Conservation (phyloP, 2,797 vertebrate genomes). For the Hipposideros larvatus region DNA sequence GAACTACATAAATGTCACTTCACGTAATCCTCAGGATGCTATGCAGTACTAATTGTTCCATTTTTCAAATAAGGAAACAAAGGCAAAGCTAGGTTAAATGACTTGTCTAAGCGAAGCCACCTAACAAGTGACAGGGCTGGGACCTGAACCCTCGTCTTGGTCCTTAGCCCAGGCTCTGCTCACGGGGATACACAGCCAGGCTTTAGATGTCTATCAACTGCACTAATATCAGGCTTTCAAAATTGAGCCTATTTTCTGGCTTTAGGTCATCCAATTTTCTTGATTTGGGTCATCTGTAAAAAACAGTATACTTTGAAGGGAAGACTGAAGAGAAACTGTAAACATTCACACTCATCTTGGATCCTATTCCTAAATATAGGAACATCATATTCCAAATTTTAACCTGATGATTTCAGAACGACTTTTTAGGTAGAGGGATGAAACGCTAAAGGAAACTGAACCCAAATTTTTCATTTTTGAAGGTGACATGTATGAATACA, state of each 20-base stretch:
- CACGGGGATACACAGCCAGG: rapidly evolving
- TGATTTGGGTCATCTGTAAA: background rate
- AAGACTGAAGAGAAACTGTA: background rate
- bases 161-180: background rate
- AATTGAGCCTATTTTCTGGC: background rate
- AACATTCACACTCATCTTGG: background rate
- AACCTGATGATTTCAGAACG: background rate
- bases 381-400: background rate
- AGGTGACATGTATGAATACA: background rate
- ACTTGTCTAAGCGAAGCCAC: background rate
- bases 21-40: background rate
- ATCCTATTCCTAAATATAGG: background rate
- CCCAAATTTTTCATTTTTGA: background rate
- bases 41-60: background rate
- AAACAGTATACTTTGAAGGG: background rate
- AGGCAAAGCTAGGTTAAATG: background rate
- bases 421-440: background rate
- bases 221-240: background rate
- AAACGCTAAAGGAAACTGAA: background rate
- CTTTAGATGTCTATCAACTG: background rate
- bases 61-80: background rate
- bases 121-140: background rate
- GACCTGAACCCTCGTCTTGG: rapidly evolving
- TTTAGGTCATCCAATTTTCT: background rate
- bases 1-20: rapidly evolving